Base-by-base conservation (phyloP, 23 tunicate genomes). In the Aplidium turbinatum region DNA sequence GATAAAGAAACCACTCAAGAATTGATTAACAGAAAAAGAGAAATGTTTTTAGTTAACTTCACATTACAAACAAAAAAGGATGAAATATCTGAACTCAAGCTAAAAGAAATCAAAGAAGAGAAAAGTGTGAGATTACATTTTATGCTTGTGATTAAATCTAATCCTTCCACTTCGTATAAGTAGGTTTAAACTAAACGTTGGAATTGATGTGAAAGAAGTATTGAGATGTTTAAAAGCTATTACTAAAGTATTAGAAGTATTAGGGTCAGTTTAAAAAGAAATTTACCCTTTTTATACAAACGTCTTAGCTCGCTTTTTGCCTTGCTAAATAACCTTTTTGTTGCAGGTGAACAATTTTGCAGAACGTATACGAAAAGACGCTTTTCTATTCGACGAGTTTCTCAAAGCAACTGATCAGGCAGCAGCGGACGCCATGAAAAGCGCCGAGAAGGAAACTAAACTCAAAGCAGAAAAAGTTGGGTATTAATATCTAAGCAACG, bases 321-420 rank as follows among this genome's bases (percentile, higher is more conserved):
- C n/a, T n/a, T n/a, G n/a, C n/a, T n/a, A n/a, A 30, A 0, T 32
- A 19, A 32, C 42, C 13, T 31, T 30, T 31, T 63, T 16, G 19
- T 30, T 32, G 27, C 36, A 84, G 90, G 64, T 84, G 5, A 38
- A 45, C 5, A 24, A 57, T 25, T 62, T 23, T 5, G 80, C 78
- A 27, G 52, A 87, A 34, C 61, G 70, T 3, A 53, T 87, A 1
- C 94, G 75, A 26, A 63, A 80, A 19, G 94, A 87, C 29, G 94
- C 94, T 3, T n/a, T 65, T 20, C 47, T 72, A 38, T 87, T 87
- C 29, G 94, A 87, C 58, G 82, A 73, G 25, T 87, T 87, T 40
- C 69, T 88, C 36, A 88, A 88, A 55, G 73, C 83, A 26, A 88
- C 87, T 31, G 87, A 81, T 48, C 81, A 76, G 33, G 83, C 75